These are phyloP conservation scores for Tortricodes alternella DNA, from an alignment of 2,888 invertebrate species.

Conservation along the genomic window DNA sequence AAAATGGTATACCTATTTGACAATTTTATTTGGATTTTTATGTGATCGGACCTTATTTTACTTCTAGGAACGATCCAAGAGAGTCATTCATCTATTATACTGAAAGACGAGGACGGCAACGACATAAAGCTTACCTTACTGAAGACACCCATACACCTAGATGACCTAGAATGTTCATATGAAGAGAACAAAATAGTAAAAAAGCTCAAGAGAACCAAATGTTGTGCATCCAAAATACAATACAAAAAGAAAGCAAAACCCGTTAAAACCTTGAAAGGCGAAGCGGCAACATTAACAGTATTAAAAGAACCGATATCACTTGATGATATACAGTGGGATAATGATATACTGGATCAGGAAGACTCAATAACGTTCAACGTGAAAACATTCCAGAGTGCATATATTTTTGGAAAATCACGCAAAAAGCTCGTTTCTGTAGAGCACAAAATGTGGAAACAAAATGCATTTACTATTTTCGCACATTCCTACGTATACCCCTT, in stretches of 20 bases:
- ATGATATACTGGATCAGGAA: slow-evolving; percentile 31
- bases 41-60: slow-evolving; percentile 40
- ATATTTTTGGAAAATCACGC: slow-evolving; percentile 24
- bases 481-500: slow-evolving; percentile 64
- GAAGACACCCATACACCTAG: slow-evolving; percentile 54
- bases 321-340: slow-evolving; percentile 43
- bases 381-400: slow-evolving; percentile 43
- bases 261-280: slow-evolving; percentile 20
- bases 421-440: slow-evolving; percentile 34
- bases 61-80: slow-evolving; percentile 65
- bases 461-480: slow-evolving; percentile 59
- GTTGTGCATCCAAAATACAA: not conserved
- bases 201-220: slow-evolving; percentile 4
- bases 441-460: slow-evolving; percentile 51
- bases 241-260: slow-evolving; percentile 14
- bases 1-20: slow-evolving; percentile 17
- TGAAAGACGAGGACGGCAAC: slow-evolving; percentile 57
- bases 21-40: slow-evolving; percentile 7
- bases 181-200: slow-evolving; percentile 31
- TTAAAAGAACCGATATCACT: slow-evolving; percentile 56
- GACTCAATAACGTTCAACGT: slow-evolving; percentile 44
- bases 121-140: slow-evolving; percentile 54
- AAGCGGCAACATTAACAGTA: slow-evolving; percentile 37
- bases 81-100: slow-evolving; percentile 52
- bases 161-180: slow-evolving; percentile 45